A percentile compares a stretch with the other conserved stretches of the same genome.
Conservation (phyloP, 2,888 invertebrate species). For the Norana najaformis region DNA sequence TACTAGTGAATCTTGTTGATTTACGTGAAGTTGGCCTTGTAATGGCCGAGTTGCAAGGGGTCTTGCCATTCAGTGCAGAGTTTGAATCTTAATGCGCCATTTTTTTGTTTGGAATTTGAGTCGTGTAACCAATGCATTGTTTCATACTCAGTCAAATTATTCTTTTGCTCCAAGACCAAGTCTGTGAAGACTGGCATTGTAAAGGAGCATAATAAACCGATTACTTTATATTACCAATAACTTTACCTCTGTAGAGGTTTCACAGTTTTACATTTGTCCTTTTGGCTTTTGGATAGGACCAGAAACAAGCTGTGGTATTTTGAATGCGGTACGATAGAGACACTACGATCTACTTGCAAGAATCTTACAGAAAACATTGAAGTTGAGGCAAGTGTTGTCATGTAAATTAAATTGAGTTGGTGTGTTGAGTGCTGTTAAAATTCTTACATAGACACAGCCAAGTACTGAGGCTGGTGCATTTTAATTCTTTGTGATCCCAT, state of each 20-base stretch:
- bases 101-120: not conserved
- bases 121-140: not conserved
- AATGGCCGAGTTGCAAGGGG: not conserved
- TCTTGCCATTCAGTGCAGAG: not conserved
- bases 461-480: not conserved
- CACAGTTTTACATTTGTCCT: not conserved
- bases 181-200: not conserved
- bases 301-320: slow-evolving; percentile 18
- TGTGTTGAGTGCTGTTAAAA: not conserved
- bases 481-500: not conserved
- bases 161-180: not conserved
- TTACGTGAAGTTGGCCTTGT: not conserved
- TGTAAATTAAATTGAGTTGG: not conserved
- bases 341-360: not conserved
- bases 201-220: not conserved
- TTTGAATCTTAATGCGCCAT: not conserved
- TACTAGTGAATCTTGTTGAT: too few relatives aligned
- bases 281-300: not conserved
- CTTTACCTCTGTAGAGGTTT: not conserved
- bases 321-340: slow-evolving; percentile 10
- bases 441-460: not conserved
- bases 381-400: not conserved
- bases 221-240: too few relatives aligned
- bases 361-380: slow-evolving; percentile 22
- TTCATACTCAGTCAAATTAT: not conserved